Base-by-base conservation (phyloP, 1,140 invertebrate species). In the Ceratoteleas bidentatus region DNA sequence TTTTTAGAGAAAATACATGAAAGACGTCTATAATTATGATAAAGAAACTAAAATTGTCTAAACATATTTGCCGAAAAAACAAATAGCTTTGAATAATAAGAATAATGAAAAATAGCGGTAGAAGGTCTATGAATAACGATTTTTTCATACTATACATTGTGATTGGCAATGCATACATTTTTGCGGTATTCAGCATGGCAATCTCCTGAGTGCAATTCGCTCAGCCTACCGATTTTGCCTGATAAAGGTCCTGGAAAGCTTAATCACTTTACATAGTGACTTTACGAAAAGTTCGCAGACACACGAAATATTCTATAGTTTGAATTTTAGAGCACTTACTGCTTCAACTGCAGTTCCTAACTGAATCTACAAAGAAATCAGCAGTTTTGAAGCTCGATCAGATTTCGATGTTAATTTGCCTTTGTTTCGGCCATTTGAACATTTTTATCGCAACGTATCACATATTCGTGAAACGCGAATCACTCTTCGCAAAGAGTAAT, bases 221-320 rank as follows among this genome's bases (percentile, higher is more conserved):
- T 43, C 14, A 16, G 58, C 24, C 62, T 47, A 61, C 66, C 61
- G 53, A 60, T 66, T 76, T 47, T 11, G 14, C 62, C 50, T 36
- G 64, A 62, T 57, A 60, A 57, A 69, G 68, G 73, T 49, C 66
- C 65, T 50, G 58, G 74, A 60, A 84, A 87, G 87, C 81, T 88
- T 88, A 88, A 88, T 88, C 87, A 87, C 84, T 85, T 88, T 88
- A 88, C 84, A 75, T 83, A 88, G 85, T 83, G 86, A 84, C 81
- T 87, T 56, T 58, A 75, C 69, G 84, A 68, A 87, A 86, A 86
- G 80, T 87, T 76, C 13, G 61, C 54, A 45, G 11, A 66, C 83
- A 74, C 78, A 81, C 70, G 66, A 49, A 58, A 70, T 62, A 47
- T 54, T 57, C 79, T 81, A 84, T 85, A 86, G 85, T 86, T 85